A percentile compares a stretch with the other conserved stretches of the same genome.
Evolutionary conservation across 2,888 invertebrate species (phyloP).

Genomic region (Drosophila paramelanica): DNA sequence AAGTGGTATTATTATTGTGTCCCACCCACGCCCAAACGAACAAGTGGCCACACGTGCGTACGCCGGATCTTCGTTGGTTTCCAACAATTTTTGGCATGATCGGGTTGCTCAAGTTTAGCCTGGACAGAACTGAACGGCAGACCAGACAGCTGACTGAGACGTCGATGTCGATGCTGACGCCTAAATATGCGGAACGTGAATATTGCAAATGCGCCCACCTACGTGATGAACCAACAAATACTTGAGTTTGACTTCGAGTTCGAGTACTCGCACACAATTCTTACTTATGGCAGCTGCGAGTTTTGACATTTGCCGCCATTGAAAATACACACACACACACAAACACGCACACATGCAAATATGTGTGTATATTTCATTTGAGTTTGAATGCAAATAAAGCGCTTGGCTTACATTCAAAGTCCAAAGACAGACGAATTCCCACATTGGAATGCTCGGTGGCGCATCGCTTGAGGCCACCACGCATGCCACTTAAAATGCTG

Average conservation of each 20-base stretch:
- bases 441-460: slow-evolving; percentile 42
- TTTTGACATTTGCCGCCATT: slow-evolving; percentile 60
- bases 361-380: slow-evolving; percentile 1
- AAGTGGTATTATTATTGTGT: slow-evolving; percentile 14
- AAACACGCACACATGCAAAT: neutral
- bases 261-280: slow-evolving; percentile 35
- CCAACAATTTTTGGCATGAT: slow-evolving; percentile 7
- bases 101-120: slow-evolving; percentile 28
- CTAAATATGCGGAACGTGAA: slow-evolving; percentile 47
- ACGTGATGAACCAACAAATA: slow-evolving; percentile 53
- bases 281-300: slow-evolving; percentile 43
- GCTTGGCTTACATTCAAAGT: slow-evolving; percentile 36
- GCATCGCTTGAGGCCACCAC: slow-evolving; percentile 43
- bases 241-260: slow-evolving; percentile 27
- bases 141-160: slow-evolving; percentile 16
- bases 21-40: slow-evolving; percentile 5
- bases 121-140: neutral
- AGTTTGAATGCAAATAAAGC: slow-evolving; percentile 38
- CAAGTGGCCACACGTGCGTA: slow-evolving; percentile 43
- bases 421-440: slow-evolving; percentile 19
- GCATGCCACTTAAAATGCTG: slow-evolving; percentile 30
- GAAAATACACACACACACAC: slow-evolving; percentile 21
- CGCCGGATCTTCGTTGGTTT: slow-evolving; percentile 5
- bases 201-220: slow-evolving; percentile 46
- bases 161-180: neutral